Evolutionary conservation across 2,113 vertebrate genomes (phyloP).

Genomic region (Hemicordylus capensis): DNA sequence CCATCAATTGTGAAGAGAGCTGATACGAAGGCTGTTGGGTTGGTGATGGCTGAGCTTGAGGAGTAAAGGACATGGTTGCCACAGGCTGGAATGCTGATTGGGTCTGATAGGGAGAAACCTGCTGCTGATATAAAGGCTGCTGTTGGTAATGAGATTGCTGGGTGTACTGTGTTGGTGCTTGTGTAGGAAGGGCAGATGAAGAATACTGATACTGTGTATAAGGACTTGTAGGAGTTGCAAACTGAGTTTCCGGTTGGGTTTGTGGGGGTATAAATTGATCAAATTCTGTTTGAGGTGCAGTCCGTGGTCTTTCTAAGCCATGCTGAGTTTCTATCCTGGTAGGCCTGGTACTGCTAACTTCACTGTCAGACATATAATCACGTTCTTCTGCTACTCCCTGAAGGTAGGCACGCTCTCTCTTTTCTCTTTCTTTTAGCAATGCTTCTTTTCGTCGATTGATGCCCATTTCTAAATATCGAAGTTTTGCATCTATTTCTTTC

Average conservation of each 20-base stretch:
- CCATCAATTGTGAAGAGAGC: conserved; percentile 88
- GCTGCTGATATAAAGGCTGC: conserved; percentile 91
- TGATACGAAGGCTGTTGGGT: conserved; percentile 87
- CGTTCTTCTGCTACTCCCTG: conserved; percentile 98
- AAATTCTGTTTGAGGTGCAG: conserved; percentile 95
- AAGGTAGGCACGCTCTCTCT: conserved; percentile 95
- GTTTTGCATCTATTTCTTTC: conserved; percentile 97
- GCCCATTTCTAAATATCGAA: conserved; percentile 98
- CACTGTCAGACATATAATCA: conserved; percentile 99
- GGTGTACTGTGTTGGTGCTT: conserved; percentile 90
- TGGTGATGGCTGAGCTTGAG: conserved; percentile 86
- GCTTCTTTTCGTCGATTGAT: conserved; percentile 98
- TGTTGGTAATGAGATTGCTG: conserved; percentile 92
- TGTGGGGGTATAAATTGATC: conserved; percentile 94
- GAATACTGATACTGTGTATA: conserved; percentile 94
- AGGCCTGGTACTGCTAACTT: conserved; percentile 93
- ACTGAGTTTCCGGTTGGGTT: conserved; percentile 91
- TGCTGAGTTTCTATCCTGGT: conserved; percentile 85
- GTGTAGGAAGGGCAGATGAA: conserved; percentile 85
- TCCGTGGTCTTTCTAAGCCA: conserved; percentile 90
- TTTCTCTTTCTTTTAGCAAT: conserved; percentile 96
- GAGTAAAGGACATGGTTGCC: conserved; percentile 88
- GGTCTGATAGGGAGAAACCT: conserved; percentile 92
- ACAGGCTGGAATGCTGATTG: conserved; percentile 93
- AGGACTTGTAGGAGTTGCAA: conserved; percentile 89